Conservation (phyloP, 2,113 vertebrate species). For the Anarrhichthys ocellatus region DNA sequence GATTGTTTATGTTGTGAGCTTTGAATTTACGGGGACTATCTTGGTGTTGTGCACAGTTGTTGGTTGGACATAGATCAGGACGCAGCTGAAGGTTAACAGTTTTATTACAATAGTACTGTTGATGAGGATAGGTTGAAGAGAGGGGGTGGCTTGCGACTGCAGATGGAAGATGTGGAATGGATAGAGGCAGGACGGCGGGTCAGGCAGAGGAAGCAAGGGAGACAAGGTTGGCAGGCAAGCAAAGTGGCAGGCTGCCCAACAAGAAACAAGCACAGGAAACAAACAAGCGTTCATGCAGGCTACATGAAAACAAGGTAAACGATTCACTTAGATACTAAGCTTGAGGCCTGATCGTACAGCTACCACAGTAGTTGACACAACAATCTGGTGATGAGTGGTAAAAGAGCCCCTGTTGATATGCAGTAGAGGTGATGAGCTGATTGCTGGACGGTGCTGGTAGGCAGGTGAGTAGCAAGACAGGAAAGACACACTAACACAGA, state of each 20-base stretch:
- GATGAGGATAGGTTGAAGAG: not conserved
- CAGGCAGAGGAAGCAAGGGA: too few species aligned
- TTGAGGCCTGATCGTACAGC: not conserved
- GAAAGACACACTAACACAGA: not conserved
- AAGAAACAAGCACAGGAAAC: not conserved
- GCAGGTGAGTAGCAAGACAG: not conserved
- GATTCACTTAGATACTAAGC: not conserved
- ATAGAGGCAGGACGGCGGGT: not conserved
- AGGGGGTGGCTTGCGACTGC: not conserved
- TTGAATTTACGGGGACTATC: not conserved
- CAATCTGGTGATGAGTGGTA: not conserved
- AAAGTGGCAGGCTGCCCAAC: too few species aligned
- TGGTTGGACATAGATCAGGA: not conserved
- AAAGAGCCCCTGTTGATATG: not conserved
- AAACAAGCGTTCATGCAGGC: not conserved
- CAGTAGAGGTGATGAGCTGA: not conserved
- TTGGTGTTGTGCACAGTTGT: too few species aligned
- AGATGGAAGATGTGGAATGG: not conserved
- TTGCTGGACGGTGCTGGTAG: not conserved
- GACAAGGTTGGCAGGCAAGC: too few species aligned
- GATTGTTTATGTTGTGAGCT: not conserved
- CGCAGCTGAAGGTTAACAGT: not conserved
- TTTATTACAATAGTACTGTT: not conserved
- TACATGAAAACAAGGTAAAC: not conserved
- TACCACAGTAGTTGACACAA: not conserved